Evolutionary conservation across 2,888 invertebrate genomes (phyloP).

Genomic region (Zygothrica quintamaculata): DNA sequence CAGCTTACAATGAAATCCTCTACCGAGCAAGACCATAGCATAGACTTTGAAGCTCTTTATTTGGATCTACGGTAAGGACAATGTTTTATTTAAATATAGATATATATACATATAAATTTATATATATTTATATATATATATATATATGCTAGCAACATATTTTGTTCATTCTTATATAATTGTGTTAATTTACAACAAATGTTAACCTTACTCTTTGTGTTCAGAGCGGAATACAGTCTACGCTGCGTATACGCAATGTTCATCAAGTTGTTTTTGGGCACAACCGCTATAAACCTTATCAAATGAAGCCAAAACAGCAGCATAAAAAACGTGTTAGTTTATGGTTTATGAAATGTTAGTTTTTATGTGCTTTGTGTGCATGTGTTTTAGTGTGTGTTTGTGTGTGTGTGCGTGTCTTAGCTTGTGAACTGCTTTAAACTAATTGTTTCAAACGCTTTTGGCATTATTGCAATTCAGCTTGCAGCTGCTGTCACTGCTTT

Average conservation of each 20-base stretch:
- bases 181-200: no score
- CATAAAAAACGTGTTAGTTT: conserved; percentile 59
- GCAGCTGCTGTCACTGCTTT: conserved; percentile 17
- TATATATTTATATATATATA: no score
- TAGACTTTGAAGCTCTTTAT: no score
- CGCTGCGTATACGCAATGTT: conserved; percentile 46
- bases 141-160: no score
- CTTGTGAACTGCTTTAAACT: conserved; percentile 59
- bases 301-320: conserved; percentile 31
- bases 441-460: conserved; percentile 65
- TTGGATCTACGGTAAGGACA: no score
- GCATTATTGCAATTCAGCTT: conserved; percentile 49
- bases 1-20: no score
- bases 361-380: conserved; percentile 8
- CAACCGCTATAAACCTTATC: conserved; percentile 54
- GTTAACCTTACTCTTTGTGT: no score
- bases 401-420: conserved; percentile 23
- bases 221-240: no score
- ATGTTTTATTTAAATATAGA: no score
- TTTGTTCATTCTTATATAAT: no score
- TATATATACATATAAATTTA: no score
- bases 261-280: conserved; percentile 29
- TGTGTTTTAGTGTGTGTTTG: neutral
- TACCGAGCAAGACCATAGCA: no score
- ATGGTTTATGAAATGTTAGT: conserved; percentile 52